phyloP scores from a whole-genome alignment of 2,113 vertebrate species.

The Neolamprologus tretocephalus region DNA sequence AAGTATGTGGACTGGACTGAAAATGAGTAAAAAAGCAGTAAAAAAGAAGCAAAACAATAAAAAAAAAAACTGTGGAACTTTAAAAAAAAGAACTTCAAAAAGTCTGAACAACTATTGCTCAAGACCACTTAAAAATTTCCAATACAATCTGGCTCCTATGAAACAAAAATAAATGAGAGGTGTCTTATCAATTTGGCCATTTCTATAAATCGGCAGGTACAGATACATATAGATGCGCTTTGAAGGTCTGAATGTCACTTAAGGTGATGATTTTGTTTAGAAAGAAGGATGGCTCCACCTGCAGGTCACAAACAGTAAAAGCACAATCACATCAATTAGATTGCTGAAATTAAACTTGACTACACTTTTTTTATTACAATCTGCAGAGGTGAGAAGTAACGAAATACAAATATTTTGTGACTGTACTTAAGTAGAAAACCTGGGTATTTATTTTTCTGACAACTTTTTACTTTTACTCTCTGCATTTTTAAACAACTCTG shows the following conservation, averaged over 20 bases:
- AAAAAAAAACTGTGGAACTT: not conserved
- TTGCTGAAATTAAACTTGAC: not conserved
- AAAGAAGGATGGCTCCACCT: conserved; percentile 31
- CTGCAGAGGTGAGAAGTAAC: not conserved
- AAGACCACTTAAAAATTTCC: not conserved
- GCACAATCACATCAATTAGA: not conserved
- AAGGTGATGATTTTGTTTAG: not conserved
- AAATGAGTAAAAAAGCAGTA: not conserved
- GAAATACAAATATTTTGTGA: not conserved
- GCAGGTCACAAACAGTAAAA: not conserved
- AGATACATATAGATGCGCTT: not conserved
- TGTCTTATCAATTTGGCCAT: not conserved
- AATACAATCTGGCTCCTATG: not conserved
- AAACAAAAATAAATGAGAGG: not conserved
- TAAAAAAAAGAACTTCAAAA: not conserved
- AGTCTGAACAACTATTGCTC: not conserved
- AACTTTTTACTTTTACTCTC: not conserved
- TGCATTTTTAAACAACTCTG: not conserved
- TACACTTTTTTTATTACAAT: not conserved
- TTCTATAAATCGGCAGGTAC: not conserved
- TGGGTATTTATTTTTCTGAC: not conserved
- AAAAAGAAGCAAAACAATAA: not conserved
- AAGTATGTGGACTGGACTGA: not conserved
- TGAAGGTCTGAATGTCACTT: not conserved
- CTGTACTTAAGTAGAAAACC: not conserved